A percentile compares a stretch with the other conserved stretches of the same genome.
Evolutionary conservation across 2,113 vertebrate species (phyloP).

Genomic region (Crypturellus undulatus): DNA sequence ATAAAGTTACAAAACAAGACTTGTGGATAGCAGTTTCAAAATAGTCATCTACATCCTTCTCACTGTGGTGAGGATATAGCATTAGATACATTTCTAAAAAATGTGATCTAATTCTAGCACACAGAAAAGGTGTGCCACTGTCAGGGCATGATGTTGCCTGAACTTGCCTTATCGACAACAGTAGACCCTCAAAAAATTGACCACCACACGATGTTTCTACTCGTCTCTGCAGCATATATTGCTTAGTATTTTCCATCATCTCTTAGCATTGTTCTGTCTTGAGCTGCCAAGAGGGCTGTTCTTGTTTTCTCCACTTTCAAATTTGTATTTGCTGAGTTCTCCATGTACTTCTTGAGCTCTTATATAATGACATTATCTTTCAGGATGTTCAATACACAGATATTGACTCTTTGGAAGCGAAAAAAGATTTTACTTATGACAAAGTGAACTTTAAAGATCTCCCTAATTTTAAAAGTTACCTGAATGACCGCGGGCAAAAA

Average conservation of each 20-base stretch:
- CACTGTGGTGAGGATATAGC: too few relatives aligned
- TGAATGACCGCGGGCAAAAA: conserved; percentile 85
- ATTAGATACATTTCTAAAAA: background rate
- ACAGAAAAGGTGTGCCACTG: too few relatives aligned
- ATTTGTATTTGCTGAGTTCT: background rate
- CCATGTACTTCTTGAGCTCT: background rate
- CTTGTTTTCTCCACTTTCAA: background rate
- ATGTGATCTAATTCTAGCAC: too few relatives aligned
- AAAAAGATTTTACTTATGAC: conserved; percentile 92
- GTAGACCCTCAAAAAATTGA: too few relatives aligned
- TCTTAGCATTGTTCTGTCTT: background rate
- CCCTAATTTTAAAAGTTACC: conserved; percentile 84
- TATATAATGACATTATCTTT: background rate
- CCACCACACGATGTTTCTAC: too few relatives aligned
- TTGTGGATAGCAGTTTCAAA: background rate
- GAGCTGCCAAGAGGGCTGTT: background rate
- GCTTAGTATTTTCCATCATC: background rate
- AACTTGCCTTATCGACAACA: too few relatives aligned
- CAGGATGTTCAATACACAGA: conserved; percentile 92
- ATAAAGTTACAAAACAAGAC: background rate
- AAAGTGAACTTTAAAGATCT: conserved; percentile 78
- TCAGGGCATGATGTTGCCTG: too few relatives aligned
- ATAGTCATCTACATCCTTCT: background rate
- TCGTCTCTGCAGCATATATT: too few relatives aligned
- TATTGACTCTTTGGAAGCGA: conserved; percentile 93